phyloP scores from a whole-genome alignment of 2,113 vertebrate genomes.

The Psophia crepitans region DNA sequence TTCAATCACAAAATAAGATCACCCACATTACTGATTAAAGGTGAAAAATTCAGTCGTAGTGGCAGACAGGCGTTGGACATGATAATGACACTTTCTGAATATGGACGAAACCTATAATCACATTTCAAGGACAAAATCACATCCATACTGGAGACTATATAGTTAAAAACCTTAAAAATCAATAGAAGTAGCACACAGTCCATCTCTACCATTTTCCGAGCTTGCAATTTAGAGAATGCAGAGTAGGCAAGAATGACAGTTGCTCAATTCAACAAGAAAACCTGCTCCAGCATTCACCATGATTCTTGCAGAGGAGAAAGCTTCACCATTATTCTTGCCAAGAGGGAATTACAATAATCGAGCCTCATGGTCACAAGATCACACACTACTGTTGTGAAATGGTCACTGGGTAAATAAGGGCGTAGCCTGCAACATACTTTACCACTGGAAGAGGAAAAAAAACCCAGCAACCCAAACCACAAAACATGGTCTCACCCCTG shows the following conservation, averaged over 20 bases:
- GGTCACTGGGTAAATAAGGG: conserved; percentile 25
- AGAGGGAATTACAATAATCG: background rate
- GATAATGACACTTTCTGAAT: background rate
- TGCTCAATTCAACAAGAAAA: background rate
- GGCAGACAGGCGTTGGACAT: background rate
- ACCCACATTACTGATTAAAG: background rate
- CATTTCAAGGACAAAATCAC: background rate
- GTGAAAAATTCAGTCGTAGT: background rate
- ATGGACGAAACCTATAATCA: background rate
- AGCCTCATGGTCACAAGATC: conserved; percentile 20
- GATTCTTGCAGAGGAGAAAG: background rate
- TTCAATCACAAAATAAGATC: background rate
- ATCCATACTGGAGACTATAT: background rate
- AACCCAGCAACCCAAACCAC: no score
- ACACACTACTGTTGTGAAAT: background rate
- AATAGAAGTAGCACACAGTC: background rate
- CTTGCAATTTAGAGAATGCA: background rate
- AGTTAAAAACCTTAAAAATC: background rate
- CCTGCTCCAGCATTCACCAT: background rate
- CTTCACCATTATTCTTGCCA: background rate
- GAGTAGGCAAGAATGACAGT: background rate
- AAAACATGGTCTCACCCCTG: background rate
- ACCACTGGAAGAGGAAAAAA: background rate
- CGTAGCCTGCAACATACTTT: background rate
- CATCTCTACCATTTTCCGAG: background rate